Evolutionary conservation across 1,140 invertebrate species (phyloP).

Genomic region (Leptonema lineaticorne): DNA sequence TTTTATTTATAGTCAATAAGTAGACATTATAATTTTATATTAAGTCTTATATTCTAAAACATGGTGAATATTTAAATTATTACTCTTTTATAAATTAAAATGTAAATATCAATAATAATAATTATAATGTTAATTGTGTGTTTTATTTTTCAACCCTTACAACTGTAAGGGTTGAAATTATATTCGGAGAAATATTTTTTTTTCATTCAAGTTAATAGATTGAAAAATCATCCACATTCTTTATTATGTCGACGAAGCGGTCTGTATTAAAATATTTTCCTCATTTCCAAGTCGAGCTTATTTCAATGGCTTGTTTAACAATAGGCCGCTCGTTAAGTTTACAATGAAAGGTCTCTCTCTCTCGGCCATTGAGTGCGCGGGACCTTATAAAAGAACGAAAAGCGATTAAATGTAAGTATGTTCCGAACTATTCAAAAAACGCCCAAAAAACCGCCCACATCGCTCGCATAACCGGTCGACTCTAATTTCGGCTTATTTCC

Average conservation of each 20-base stretch:
- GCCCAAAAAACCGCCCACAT: too few species aligned
- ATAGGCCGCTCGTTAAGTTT: constrained; percentile 11
- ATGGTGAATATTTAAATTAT: too few species aligned
- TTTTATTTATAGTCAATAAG: too few species aligned
- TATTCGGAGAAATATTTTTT: background rate
- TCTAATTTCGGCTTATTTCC: too few species aligned
- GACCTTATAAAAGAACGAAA: constrained; percentile 12
- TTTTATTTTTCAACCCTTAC: background rate
- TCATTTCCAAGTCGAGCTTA: background rate
- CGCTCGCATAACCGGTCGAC: too few species aligned
- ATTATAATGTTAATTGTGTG: too few species aligned
- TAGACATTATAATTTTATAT: too few species aligned
- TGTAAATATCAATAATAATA: too few species aligned
- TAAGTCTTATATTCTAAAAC: too few species aligned
- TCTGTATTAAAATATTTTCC: background rate
- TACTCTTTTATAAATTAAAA: too few species aligned
- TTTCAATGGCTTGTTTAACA: constrained; percentile 14
- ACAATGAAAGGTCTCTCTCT: constrained; percentile 11
- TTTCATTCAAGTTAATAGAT: background rate
- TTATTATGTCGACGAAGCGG: background rate
- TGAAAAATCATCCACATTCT: background rate
- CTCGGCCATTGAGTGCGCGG: constrained; percentile 2
- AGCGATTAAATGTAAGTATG: constrained; percentile 7
- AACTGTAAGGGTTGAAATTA: background rate
- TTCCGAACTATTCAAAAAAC: constrained; percentile 13